A percentile compares a stretch with the other conserved stretches of the same genome.
These are phyloP conservation scores for Siniperca chuatsi DNA, from an alignment of 2,113 vertebrate species.

Conservation along the genomic window DNA sequence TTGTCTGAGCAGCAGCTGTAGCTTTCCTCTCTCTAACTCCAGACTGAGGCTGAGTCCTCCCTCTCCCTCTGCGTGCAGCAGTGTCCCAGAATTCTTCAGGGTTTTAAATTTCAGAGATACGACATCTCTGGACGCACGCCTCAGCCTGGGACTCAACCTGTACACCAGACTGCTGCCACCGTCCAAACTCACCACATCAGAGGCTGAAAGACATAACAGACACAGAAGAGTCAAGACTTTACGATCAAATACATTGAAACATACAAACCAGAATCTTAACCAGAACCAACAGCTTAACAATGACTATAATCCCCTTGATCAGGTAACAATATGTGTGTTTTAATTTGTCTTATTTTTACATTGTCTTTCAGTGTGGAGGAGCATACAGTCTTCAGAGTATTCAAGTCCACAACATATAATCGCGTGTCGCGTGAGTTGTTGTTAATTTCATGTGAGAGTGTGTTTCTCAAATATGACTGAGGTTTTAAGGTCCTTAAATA, in stretches of 20 bases:
- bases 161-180: slow-evolving; percentile 57
- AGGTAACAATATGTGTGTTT: neutral
- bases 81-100: slow-evolving; percentile 67
- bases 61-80: slow-evolving; percentile 61
- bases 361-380: neutral
- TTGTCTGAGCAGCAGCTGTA: slow-evolving; percentile 59
- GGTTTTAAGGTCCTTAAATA: neutral
- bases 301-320: neutral
- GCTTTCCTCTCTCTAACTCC: slow-evolving; percentile 70
- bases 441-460: neutral
- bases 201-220: slow-evolving; percentile 55
- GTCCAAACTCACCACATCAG: slow-evolving; percentile 65
- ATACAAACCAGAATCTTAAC: neutral
- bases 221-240: neutral
- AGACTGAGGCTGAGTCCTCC: slow-evolving; percentile 58
- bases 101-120: slow-evolving; percentile 76
- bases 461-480: neutral
- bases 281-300: neutral
- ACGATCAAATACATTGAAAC: neutral
- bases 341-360: neutral
- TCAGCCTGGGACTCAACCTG: slow-evolving; percentile 33
- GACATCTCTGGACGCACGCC: slow-evolving; percentile 29
- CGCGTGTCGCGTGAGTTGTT: neutral
- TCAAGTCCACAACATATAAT: neutral
- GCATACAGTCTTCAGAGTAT: too few relatives aligned